Conservation (phyloP, 2,797 vertebrate genomes). For the Premnoplex brunnescens region DNA sequence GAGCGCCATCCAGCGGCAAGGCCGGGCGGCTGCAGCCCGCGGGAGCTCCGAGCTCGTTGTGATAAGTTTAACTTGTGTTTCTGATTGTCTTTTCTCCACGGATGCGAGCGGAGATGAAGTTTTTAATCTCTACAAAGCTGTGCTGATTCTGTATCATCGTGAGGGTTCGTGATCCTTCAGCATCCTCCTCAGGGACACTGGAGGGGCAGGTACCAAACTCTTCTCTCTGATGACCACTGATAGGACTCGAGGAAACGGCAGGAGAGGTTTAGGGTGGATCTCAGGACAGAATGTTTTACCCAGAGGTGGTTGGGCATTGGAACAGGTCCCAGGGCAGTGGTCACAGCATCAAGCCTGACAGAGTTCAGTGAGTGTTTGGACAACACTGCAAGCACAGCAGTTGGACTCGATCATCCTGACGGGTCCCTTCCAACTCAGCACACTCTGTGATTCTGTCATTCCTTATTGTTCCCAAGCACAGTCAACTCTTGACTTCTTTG, state of each 20-base stretch:
- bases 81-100: rapidly evolving
- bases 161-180: background rate
- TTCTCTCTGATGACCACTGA: background rate
- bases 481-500: background rate
- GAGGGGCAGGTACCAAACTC: background rate
- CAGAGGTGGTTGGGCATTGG: background rate
- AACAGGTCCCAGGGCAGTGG: background rate
- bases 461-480: background rate
- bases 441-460: background rate
- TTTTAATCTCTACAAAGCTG: rapidly evolving
- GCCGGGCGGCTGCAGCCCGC: background rate
- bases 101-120: rapidly evolving
- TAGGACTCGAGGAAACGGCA: background rate
- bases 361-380: background rate
- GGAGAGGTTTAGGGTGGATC: background rate
- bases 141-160: background rate
- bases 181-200: background rate
- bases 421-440: background rate
- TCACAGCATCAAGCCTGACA: background rate
- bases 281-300: background rate
- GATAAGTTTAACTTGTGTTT: rapidly evolving
- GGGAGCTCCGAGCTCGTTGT: rapidly evolving
- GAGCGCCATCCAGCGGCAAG: background rate
- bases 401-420: no score
- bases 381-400: background rate